These are phyloP conservation scores for Paratilapia polleni DNA, from an alignment of 2,113 vertebrate species.

Conservation along the genomic window DNA sequence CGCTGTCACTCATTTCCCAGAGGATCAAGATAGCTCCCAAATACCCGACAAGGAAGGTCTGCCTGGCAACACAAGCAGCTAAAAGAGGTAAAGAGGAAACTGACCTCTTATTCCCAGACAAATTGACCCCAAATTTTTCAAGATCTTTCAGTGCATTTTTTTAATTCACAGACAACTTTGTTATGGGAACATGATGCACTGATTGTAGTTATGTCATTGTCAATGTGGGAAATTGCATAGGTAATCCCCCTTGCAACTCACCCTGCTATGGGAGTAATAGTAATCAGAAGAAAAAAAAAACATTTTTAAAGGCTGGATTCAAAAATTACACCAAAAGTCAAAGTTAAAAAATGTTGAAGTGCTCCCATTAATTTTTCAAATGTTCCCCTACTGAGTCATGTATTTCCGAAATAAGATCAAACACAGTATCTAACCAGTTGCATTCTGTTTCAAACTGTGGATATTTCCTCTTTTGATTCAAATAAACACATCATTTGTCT, in stretches of 20 bases:
- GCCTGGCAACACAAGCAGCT: constrained; percentile 54
- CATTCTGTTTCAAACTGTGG: not conserved
- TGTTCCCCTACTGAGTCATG: not conserved
- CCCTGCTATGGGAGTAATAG: not conserved
- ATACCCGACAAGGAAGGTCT: constrained; percentile 40
- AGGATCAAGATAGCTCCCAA: constrained; percentile 62
- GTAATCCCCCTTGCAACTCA: not conserved
- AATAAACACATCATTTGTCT: constrained; percentile 4
- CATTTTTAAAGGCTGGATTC: not conserved
- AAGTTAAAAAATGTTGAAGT: too few relatives aligned
- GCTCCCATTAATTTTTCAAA: not conserved
- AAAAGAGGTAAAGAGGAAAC: constrained; percentile 44
- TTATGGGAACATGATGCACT: constrained; percentile 48
- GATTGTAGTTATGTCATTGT: constrained; percentile 29
- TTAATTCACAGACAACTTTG: constrained; percentile 39
- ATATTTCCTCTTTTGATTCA: not conserved
- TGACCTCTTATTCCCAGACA: constrained; percentile 47
- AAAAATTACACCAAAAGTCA: not conserved
- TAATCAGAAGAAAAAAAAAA: not conserved
- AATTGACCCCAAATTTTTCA: constrained; percentile 51
- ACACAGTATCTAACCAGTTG: not conserved
- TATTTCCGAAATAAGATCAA: not conserved
- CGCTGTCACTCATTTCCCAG: constrained; percentile 44
- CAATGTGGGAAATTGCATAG: not conserved
- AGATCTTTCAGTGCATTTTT: constrained; percentile 49